Conservation (phyloP, 2,888 invertebrate species). For the Plusia festucae region DNA sequence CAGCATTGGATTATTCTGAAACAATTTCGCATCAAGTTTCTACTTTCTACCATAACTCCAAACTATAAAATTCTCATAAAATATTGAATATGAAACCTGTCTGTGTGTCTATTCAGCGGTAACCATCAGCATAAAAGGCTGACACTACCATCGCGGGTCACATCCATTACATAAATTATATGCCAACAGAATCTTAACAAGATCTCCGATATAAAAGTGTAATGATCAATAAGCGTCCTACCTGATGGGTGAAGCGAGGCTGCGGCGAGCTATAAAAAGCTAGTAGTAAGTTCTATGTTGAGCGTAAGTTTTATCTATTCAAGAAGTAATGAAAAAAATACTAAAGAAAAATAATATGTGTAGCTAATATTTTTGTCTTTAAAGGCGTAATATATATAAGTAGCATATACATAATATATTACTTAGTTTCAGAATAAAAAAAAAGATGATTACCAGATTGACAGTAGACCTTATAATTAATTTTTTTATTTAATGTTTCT, state of each 20-base stretch:
- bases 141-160: conserved; percentile 62
- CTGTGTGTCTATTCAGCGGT: conserved; percentile 37
- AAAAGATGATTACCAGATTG: too few species aligned
- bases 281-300: not conserved
- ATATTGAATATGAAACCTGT: not conserved
- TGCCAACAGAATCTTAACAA: conserved; percentile 64
- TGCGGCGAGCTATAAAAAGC: not conserved
- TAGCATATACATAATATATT: too few species aligned
- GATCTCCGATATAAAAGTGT: conserved; percentile 62
- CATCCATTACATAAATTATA: conserved; percentile 66
- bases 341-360: too few species aligned
- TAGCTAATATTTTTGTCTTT: too few species aligned
- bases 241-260: not conserved
- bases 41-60: not conserved
- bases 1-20: not conserved
- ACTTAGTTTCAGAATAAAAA: too few species aligned
- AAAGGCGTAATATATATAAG: too few species aligned
- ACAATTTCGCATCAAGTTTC: not conserved
- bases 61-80: not conserved
- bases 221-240: conserved; percentile 25
- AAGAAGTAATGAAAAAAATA: too few species aligned
- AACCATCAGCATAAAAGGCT: conserved; percentile 54
- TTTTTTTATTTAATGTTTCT: too few species aligned
- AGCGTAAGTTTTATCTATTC: not conserved
- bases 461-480: too few species aligned